Evolutionary conservation across 2,797 vertebrate genomes (phyloP), one percentile per base, ranked within the genome.

Genomic region (Sebastes vulpes): DNA sequence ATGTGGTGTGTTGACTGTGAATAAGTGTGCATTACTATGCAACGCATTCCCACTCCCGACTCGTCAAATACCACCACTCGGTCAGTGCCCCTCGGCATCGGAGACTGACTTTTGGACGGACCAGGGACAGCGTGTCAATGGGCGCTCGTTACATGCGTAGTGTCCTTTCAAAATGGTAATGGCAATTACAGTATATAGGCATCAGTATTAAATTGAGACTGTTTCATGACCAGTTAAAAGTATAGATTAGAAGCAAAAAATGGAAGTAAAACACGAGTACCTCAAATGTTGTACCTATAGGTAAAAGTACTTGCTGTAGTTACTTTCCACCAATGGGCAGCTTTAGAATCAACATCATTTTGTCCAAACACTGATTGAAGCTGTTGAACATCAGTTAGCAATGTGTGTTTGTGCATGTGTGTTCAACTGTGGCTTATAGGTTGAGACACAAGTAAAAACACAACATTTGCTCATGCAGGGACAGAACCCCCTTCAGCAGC

Each of bases 301-400:
- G 0, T 46, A 46, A 46, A 46, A 0, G 42, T 46, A 46, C 42
- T 46, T 46, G 16, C 16, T 0, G 6, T 4, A n/a, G 16, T n/a
- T 48, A 8, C 16, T 48, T 8, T 48, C 42, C 16, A 48, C 42
- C 16, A 48, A 48, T n/a, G 42, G 42, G 42, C 42, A 8, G 16
- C 16, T 48, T 48, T 8, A 48, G 42, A 48, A 48, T 48, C 16
- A 48, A 48, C 6, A 18, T 18, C 0, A n/a, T 48, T 18, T n/a
- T 48, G 42, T 48, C 42, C 16, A 8, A 8, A 48, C 42, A 48
- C 16, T 7, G 7, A 8, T 18, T 18, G 42, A 48, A 48, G 42
- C 42, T 48, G 42, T 48, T 46, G 38, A 18, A 46, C 16, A 46
- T 46, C 38, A 46, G 38, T 18, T 48, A 48, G 42, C 42, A 48